Base-by-base conservation (phyloP, 2,113 vertebrate genomes). In the Noctilio leporinus region DNA sequence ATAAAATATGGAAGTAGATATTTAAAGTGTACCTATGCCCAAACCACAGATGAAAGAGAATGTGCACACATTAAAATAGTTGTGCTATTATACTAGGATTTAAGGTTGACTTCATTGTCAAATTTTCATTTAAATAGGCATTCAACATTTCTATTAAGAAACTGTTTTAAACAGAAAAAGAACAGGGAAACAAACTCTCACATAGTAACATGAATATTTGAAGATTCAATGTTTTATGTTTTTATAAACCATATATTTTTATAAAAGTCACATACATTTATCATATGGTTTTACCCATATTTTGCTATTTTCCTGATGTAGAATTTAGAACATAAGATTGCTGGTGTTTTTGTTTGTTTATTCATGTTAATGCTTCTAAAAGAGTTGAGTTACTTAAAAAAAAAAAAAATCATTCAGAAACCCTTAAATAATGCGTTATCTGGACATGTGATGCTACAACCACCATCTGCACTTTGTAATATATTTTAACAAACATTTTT, bases 91-190 rank as follows among this genome's bases (percentile, higher is more conserved):
- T 59, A 33, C 43, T 75, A 30, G n/a, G 20, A 73, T 85, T 80
- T 67, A 55, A 94, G 51, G 28, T 11, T 76, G 38, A 24, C 38
- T 77, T 76, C 92, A 86, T 65, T 53, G 17, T 47, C 16, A 62
- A 64, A 9, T 40, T 51, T 93, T 84, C 14, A 45, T 47, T 73
- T 88, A 22, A 85, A 64, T 64, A 91, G 28, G 47, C 16, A 64
- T n/a, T 91, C 33, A 64, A 64, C 65, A 59, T 88, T 85, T 89
- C 86, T 95, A 59, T 38, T 81, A 85, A 85, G 28, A 92, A 40
- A 59, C 4, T 69, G 76, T 64, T 64, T 20, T 49, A 64, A 93
- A 65, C 19, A 45, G 47, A 85, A 91, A 86, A 86, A 78, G 53
- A 22, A 47, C 49, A 82, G 65, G 3, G 5, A 73, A 94, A n/a